Evolutionary conservation across 2,797 vertebrate species (phyloP), one percentile per base, ranked within the genome.

Genomic region (Phoxinus dragarum): DNA sequence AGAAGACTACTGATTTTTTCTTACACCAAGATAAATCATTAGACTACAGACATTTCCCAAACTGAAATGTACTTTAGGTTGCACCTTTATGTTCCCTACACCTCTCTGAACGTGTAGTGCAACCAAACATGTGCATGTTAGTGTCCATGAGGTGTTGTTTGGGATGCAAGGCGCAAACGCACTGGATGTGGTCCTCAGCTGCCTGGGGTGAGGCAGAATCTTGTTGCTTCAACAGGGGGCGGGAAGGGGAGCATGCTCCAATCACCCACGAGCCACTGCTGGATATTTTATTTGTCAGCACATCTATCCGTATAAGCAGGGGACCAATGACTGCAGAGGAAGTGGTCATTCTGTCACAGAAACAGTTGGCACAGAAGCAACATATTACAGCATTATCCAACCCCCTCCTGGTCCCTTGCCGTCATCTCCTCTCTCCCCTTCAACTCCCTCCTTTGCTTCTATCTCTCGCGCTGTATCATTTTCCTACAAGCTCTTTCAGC

Each of bases 301-400:
- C 88, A 86, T 85, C 92, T 86, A 92, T 94, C 94, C 88, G 56
- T 94, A 93, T 81, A 79, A 87, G 80, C 52, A 90, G 61, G 88
- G 87, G 93, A 90, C 94, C 94, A 95, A 94, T 94, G 89, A 92
- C 93, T 90, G 92, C 91, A 91, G 92, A 95, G 92, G 94, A 94
- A 94, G 93, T 92, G 91, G 92, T 90, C 92, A 90, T 92, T 93
- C 94, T 95, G 93, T 95, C 93, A 94, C 94, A 94, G 94, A 93
- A 93, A 94, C 94, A 94, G 94, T 95, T 96, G 95, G 95, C 95
- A 95, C 94, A 92, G 95, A 95, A 95, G 96, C 95, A 94, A 93
- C 93, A 93, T 94, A 94, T 94, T 94, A 95, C 93, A 94, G 94
- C 94, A 93, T 93, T 91, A 90, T 93, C 92, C 94, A 94, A 92